phyloP scores from a whole-genome alignment of 2,888 invertebrate species.

The Pammene fasciana region DNA sequence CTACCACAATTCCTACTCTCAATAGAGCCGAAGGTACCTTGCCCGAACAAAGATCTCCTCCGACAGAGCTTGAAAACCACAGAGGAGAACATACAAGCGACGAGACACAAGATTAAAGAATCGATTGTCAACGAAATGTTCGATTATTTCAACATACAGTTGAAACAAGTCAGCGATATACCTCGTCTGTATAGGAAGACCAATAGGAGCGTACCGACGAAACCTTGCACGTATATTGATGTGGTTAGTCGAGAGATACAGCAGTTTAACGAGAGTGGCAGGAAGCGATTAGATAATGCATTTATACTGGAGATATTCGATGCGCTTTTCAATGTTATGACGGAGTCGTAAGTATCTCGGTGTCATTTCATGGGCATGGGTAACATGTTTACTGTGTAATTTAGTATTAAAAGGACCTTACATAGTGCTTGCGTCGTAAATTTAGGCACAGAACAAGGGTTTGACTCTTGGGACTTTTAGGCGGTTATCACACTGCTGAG shows the following conservation, averaged over 20 bases:
- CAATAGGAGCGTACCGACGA: slow-evolving; percentile 92
- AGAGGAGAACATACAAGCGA: slow-evolving; percentile 57
- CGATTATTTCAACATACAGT: slow-evolving; percentile 80
- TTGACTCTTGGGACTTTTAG: no score
- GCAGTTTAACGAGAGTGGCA: slow-evolving; percentile 82
- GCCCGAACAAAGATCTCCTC: slow-evolving; percentile 59
- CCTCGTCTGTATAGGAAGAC: slow-evolving; percentile 96
- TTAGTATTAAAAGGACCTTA: no score
- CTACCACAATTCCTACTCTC: slow-evolving; percentile 63
- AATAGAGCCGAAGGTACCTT: slow-evolving; percentile 60
- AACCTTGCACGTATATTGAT: slow-evolving; percentile 91
- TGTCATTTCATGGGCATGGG: not conserved
- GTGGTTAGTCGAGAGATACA: slow-evolving; percentile 84
- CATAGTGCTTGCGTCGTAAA: no score
- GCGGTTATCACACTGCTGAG: no score
- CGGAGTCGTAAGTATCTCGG: slow-evolving; percentile 79
- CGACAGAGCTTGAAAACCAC: slow-evolving; percentile 61
- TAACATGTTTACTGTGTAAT: no score
- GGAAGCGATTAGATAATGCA: slow-evolving; percentile 61
- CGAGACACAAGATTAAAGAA: slow-evolving; percentile 64
- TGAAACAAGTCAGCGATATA: slow-evolving; percentile 95
- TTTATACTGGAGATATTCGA: slow-evolving; percentile 67
- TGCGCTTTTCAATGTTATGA: slow-evolving; percentile 78
- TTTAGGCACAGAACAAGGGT: no score
- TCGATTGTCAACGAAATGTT: slow-evolving; percentile 73